phyloP scores from a whole-genome alignment of 2,888 invertebrate species.

The Bombyx huttoni region DNA sequence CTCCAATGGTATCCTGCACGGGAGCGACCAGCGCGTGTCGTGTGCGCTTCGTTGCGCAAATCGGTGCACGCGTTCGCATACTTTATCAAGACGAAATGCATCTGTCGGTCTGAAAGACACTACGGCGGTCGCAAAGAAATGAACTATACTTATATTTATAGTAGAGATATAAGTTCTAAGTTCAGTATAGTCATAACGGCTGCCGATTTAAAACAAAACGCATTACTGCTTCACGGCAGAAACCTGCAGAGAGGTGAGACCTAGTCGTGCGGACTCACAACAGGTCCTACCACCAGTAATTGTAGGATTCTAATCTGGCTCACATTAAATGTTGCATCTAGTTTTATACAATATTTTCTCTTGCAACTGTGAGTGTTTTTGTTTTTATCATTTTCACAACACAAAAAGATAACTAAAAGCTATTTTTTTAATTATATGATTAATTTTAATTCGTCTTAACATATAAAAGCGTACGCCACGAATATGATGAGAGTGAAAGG shows the following conservation, averaged over 20 bases:
- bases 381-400: neutral
- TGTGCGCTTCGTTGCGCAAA: constrained; percentile 49
- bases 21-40: constrained; percentile 40
- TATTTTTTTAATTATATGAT: neutral
- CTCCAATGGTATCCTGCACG: constrained; percentile 38
- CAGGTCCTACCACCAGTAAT: too few species aligned
- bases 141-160: too few species aligned
- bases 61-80: constrained; percentile 52
- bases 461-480: constrained; percentile 15
- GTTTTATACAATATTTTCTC: too few species aligned
- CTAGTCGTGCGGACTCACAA: too few species aligned
- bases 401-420: neutral
- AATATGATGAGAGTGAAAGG: constrained; percentile 67
- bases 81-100: constrained; percentile 52
- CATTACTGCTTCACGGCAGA: too few species aligned
- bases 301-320: too few species aligned
- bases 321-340: too few species aligned
- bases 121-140: neutral
- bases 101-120: constrained; percentile 31
- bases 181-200: too few species aligned
- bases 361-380: neutral
- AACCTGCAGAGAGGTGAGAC: too few species aligned
- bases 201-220: too few species aligned
- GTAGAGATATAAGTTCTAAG: too few species aligned
- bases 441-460: neutral